Conservation (phyloP, 2,113 vertebrate genomes). For the Actenoides lindsayi region DNA sequence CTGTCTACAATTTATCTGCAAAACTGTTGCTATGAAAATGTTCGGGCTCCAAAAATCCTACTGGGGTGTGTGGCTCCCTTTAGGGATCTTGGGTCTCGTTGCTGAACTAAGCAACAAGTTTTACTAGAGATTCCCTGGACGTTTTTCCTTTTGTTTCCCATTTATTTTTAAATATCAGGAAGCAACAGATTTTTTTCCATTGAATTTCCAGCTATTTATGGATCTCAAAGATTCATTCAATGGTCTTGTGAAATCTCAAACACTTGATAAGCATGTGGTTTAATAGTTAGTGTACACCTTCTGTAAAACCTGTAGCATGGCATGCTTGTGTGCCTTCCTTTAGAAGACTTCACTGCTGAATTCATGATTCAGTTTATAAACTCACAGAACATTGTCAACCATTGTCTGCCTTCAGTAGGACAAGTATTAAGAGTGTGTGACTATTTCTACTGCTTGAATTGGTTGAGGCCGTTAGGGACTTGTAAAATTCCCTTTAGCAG, state of each 20-base stretch:
- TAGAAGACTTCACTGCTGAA: not conserved
- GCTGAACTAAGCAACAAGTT: not conserved
- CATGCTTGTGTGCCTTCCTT: not conserved
- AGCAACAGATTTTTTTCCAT: accelerated
- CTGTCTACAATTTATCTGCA: not conserved
- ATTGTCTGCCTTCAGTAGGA: not conserved
- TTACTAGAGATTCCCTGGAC: not conserved
- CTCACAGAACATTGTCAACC: not conserved
- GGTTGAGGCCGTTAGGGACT: not conserved
- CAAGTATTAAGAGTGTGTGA: not conserved
- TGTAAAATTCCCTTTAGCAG: not conserved
- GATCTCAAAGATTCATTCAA: not conserved
- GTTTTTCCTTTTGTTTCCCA: not conserved
- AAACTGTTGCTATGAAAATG: not conserved
- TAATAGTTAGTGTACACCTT: not conserved
- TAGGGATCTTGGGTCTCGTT: not conserved
- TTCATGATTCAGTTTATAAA: not conserved
- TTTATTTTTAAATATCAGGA: not conserved
- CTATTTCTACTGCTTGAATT: not conserved
- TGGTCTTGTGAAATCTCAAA: not conserved
- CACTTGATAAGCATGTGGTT: not conserved
- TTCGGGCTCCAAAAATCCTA: not conserved
- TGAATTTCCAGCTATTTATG: not conserved
- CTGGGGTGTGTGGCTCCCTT: not conserved
- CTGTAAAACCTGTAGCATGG: not conserved